Evolutionary conservation across 2,888 invertebrate genomes (phyloP).

Genomic region (Macrosiphum euphorbiae): DNA sequence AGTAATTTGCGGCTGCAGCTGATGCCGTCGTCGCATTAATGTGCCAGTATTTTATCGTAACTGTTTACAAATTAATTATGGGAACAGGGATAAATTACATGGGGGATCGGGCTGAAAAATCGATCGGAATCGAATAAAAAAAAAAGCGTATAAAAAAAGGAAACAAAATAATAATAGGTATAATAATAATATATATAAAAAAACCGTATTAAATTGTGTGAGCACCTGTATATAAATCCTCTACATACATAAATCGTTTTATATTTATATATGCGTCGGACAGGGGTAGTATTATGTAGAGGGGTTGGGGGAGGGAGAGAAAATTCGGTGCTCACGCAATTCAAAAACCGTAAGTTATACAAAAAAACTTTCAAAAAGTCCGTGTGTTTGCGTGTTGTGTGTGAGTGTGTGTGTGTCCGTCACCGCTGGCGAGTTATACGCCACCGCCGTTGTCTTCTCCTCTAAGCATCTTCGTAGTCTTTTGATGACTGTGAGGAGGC

Average conservation of each 20-base stretch:
- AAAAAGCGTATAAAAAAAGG: slow-evolving; percentile 47
- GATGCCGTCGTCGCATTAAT: neutral
- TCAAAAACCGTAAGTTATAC: slow-evolving; percentile 40
- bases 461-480: slow-evolving; percentile 60
- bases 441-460: neutral
- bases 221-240: slow-evolving; percentile 30
- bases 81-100: slow-evolving; percentile 7
- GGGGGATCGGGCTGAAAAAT: neutral
- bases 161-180: slow-evolving; percentile 34
- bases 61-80: neutral
- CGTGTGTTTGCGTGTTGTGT: neutral
- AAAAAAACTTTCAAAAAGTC: slow-evolving; percentile 42
- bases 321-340: slow-evolving; percentile 49
- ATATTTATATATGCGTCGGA: neutral
- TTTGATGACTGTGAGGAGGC: slow-evolving; percentile 53
- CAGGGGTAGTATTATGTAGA: neutral
- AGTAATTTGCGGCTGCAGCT: neutral
- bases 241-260: neutral
- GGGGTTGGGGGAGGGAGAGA: neutral
- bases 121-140: slow-evolving; percentile 24
- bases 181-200: slow-evolving; percentile 35
- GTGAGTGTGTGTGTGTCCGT: slow-evolving; percentile 4
- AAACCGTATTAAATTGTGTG: slow-evolving; percentile 52
- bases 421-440: neutral
- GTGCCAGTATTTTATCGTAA: neutral